These are phyloP conservation scores for Meteorus colon DNA, from an alignment of 2,888 invertebrate species.

Conservation along the genomic window DNA sequence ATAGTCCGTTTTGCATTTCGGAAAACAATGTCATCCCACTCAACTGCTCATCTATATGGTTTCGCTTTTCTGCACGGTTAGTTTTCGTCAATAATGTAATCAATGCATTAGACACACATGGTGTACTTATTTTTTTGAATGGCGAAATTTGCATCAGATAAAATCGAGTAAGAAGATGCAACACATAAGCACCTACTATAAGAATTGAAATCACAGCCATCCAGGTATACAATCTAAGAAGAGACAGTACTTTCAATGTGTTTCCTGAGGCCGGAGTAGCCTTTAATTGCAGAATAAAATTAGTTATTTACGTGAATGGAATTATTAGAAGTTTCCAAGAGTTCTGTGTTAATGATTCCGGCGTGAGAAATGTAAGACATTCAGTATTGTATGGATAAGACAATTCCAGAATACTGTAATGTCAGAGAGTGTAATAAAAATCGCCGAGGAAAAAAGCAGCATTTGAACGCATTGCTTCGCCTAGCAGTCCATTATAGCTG, in stretches of 20 bases:
- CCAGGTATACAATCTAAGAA: constrained; percentile 82
- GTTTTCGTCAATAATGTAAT: constrained; percentile 20
- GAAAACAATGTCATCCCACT: constrained; percentile 82
- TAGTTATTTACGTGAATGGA: constrained; percentile 81
- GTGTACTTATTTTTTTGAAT: constrained; percentile 24
- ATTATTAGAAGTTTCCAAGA: constrained; percentile 89
- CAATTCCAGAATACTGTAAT: constrained; percentile 82
- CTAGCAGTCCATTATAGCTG: constrained; percentile 82
- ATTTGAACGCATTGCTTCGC: constrained; percentile 80
- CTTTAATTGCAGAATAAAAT: neutral
- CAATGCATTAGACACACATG: constrained; percentile 2
- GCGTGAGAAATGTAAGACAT: constrained; percentile 89
- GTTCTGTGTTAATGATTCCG: constrained; percentile 86
- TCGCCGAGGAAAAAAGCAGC: constrained; percentile 87
- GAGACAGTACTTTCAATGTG: constrained; percentile 1
- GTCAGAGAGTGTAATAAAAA: constrained; percentile 82
- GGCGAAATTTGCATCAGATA: constrained; percentile 71
- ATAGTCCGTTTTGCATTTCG: constrained; percentile 82
- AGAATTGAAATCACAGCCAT: constrained; percentile 81
- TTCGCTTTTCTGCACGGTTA: constrained; percentile 38
- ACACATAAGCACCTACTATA: constrained; percentile 79
- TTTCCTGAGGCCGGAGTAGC: neutral
- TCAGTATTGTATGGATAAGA: constrained; percentile 87
- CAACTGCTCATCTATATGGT: constrained; percentile 36
- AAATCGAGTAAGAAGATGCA: constrained; percentile 79